These are phyloP conservation scores for Brachionus sp. DNA, from an alignment of 1,140 invertebrate genomes.

Conservation along the genomic window DNA sequence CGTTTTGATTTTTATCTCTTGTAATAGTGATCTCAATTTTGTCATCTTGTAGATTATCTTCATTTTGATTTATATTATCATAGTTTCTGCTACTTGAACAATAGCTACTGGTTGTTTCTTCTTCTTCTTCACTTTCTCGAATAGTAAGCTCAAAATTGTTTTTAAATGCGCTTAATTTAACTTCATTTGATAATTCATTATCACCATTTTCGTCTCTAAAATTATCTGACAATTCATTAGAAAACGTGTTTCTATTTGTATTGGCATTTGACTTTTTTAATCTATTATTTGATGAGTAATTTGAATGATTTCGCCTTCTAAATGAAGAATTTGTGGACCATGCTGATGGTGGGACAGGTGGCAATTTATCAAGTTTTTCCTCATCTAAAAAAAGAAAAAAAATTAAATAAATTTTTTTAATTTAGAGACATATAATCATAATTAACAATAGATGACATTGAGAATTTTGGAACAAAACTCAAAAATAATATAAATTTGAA, in stretches of 20 bases:
- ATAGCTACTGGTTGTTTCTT: background rate
- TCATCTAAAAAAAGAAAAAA: background rate
- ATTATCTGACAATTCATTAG: constrained; percentile 24
- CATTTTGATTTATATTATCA: constrained; percentile 26
- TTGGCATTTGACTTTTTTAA: constrained; percentile 8
- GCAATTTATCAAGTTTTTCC: constrained; percentile 42
- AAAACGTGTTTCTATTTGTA: background rate
- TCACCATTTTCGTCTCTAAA: background rate
- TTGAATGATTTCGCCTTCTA: constrained; percentile 16
- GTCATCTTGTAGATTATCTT: constrained; percentile 13
- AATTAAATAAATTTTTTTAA: background rate
- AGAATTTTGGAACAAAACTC: no score
- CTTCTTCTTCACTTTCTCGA: constrained; percentile 38
- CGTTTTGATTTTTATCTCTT: background rate
- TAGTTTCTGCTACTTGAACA: constrained; percentile 14
- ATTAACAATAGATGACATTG: no score
- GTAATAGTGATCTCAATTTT: background rate
- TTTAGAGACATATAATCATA: background rate
- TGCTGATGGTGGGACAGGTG: constrained; percentile 20
- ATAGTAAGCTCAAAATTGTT: constrained; percentile 36
- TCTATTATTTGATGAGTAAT: background rate
- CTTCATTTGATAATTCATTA: background rate
- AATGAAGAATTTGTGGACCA: constrained; percentile 38
- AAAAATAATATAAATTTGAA: no score
- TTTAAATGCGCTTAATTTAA: background rate